A percentile compares a stretch with the other conserved stretches of the same genome.
These are phyloP conservation scores for Theonella swinhoei DNA, from an alignment of 37 sponge, comb jelly and placozoan species.

Conservation along the genomic window DNA sequence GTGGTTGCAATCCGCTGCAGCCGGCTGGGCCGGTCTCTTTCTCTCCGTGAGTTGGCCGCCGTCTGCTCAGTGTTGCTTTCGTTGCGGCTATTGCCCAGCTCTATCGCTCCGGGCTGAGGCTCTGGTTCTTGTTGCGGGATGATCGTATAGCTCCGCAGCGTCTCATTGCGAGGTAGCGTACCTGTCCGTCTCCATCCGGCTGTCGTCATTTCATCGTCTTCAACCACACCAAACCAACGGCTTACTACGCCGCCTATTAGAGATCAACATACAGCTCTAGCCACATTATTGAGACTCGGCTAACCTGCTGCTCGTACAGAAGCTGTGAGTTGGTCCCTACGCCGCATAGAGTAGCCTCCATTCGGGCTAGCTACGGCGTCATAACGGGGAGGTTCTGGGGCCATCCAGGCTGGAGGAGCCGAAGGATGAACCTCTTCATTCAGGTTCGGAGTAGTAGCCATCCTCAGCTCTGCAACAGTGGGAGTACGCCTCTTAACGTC, in stretches of 20 bases:
- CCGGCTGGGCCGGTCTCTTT: not conserved
- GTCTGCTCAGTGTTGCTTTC: not conserved
- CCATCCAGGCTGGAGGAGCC: not conserved
- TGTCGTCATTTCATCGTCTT: conserved; percentile 1
- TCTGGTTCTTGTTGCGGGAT: conserved; percentile 2
- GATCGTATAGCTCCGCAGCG: conserved; percentile 2
- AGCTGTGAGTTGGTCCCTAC: not conserved
- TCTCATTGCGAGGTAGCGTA: conserved; percentile 28
- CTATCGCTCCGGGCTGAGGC: not conserved
- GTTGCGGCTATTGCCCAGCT: not conserved
- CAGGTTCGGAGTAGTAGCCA: not conserved
- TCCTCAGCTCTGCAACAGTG: too few relatives aligned
- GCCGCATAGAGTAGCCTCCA: not conserved
- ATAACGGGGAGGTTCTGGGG: conserved; percentile 23
- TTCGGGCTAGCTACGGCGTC: not conserved
- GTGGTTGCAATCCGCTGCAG: not conserved
- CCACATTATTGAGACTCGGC: too few relatives aligned
- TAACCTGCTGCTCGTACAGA: conserved; percentile 31
- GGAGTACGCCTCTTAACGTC: too few relatives aligned
- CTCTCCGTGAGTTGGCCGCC: not conserved
- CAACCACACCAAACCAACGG: conserved; percentile 33
- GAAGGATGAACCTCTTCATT: not conserved
- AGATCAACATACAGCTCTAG: not conserved
- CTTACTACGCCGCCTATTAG: conserved; percentile 23
- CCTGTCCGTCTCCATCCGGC: conserved; percentile 31